Percentiles rank a stretch among this genome's conserved stretches.
These are phyloP conservation scores for Drosophila repleta DNA, from an alignment of 1,140 invertebrate species.

Conservation along the genomic window DNA sequence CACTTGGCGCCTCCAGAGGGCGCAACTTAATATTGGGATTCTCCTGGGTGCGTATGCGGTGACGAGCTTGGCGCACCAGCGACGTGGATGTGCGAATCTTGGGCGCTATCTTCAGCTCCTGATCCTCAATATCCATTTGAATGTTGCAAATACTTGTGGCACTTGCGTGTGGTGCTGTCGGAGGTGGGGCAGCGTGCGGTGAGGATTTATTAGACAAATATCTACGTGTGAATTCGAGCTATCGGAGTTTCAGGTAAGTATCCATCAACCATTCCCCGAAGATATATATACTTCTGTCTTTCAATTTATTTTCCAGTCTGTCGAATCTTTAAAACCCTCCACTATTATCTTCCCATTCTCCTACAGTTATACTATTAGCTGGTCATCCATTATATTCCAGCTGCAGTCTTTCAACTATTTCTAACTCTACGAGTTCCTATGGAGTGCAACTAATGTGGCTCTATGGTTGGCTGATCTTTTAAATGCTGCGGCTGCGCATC, in stretches of 20 bases:
- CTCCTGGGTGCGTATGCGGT: slow-evolving; percentile 48
- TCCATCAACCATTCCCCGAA: too few relatives aligned
- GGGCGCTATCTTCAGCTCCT: slow-evolving; percentile 13
- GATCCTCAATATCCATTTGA: slow-evolving; percentile 45
- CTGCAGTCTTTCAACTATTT: background rate
- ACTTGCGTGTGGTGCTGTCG: slow-evolving; percentile 31
- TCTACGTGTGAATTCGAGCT: background rate
- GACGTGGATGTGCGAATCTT: slow-evolving; percentile 50
- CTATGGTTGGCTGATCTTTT: slow-evolving; percentile 55
- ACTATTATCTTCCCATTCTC: too few relatives aligned
- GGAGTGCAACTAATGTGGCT: slow-evolving; percentile 27
- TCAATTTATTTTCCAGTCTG: too few relatives aligned
- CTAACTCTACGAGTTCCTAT: slow-evolving; percentile 11
- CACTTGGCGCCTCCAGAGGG: slow-evolving; percentile 4
- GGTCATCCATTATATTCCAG: background rate
- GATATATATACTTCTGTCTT: too few relatives aligned
- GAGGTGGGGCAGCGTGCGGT: slow-evolving; percentile 14
- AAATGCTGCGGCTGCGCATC: slow-evolving; percentile 38
- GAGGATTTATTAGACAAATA: too few relatives aligned
- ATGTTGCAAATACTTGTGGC: slow-evolving; percentile 34
- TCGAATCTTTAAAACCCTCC: too few relatives aligned
- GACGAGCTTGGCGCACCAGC: slow-evolving; percentile 54
- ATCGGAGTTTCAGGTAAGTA: too few relatives aligned
- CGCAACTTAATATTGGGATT: slow-evolving; percentile 39
- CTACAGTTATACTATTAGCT: too few relatives aligned